These are phyloP conservation scores for Ylistrum balloti DNA, from an alignment of 1,140 invertebrate species.

Conservation along the genomic window DNA sequence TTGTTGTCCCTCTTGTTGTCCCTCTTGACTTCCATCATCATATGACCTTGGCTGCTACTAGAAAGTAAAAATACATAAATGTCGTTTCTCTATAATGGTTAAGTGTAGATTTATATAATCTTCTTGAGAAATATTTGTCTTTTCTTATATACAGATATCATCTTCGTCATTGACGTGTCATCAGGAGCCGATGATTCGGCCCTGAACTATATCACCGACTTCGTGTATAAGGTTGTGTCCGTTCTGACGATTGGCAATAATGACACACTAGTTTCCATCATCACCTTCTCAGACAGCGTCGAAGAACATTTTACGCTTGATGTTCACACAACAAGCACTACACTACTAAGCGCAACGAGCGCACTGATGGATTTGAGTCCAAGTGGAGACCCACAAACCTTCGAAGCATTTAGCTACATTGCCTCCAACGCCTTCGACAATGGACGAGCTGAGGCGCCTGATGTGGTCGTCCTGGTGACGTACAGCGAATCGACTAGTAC, in stretches of 20 bases:
- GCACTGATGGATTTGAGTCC: conserved; percentile 34
- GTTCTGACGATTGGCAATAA: conserved; percentile 35
- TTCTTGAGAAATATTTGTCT: too few species aligned
- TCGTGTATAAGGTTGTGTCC: conserved; percentile 41
- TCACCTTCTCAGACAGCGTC: conserved; percentile 41
- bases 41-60: too few species aligned
- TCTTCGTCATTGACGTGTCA: conserved; percentile 48
- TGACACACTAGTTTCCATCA: conserved; percentile 41
- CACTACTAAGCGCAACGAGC: neutral
- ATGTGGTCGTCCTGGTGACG: neutral
- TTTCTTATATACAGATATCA: conserved; percentile 46
- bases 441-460: neutral
- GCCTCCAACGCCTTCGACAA: neutral
- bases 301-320: conserved; percentile 42
- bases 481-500: neutral
- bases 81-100: too few species aligned
- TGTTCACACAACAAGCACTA: neutral
- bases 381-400: conserved; percentile 32
- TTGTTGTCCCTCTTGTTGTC: too few species aligned
- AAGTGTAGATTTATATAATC: too few species aligned
- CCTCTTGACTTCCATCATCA: too few species aligned
- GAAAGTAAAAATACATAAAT: too few species aligned
- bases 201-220: conserved; percentile 40
- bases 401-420: conserved; percentile 42
- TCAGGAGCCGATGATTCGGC: conserved; percentile 36